A percentile compares a stretch with the other conserved stretches of the same genome.
Evolutionary conservation across 2,797 vertebrate species (phyloP).

Genomic region (Ptychadena robeensis): DNA sequence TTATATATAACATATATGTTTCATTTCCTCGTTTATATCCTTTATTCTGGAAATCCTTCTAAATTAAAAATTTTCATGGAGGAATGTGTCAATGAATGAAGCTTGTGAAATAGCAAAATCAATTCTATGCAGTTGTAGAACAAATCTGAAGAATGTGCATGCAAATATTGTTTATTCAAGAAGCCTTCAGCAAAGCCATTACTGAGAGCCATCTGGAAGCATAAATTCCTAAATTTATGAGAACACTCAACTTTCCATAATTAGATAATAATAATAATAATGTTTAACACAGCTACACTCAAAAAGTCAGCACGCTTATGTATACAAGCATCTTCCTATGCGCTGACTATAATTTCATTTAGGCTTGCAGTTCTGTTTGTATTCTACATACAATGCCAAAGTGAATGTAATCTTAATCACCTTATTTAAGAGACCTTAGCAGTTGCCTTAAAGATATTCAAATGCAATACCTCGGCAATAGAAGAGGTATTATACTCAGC

Average conservation of each 20-base stretch:
- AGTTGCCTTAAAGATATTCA: too few species aligned
- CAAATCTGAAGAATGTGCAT: neutral
- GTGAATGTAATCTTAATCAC: too few species aligned
- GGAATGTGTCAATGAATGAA: too few species aligned
- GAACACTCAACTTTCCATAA: conserved; percentile 15
- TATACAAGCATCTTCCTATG: neutral
- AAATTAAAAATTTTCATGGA: too few species aligned
- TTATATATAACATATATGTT: too few species aligned
- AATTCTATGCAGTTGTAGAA: neutral
- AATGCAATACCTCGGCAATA: too few species aligned
- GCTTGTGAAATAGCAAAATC: neutral
- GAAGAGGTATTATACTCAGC: too few species aligned
- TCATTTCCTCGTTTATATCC: too few species aligned
- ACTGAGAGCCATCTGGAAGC: neutral
- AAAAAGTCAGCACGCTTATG: conserved; percentile 15
- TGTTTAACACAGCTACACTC: conserved; percentile 9
- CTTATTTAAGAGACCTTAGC: too few species aligned
- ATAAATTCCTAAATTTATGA: conserved; percentile 20
- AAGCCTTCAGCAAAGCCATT: neutral
- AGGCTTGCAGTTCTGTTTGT: neutral
- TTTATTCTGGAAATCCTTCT: too few species aligned
- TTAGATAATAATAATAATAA: conserved; percentile 23
- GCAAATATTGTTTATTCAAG: neutral
- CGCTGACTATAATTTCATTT: neutral
- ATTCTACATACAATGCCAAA: neutral